Evolutionary conservation across 2,888 invertebrate genomes (phyloP).

Genomic region (Cephus pygmeus): DNA sequence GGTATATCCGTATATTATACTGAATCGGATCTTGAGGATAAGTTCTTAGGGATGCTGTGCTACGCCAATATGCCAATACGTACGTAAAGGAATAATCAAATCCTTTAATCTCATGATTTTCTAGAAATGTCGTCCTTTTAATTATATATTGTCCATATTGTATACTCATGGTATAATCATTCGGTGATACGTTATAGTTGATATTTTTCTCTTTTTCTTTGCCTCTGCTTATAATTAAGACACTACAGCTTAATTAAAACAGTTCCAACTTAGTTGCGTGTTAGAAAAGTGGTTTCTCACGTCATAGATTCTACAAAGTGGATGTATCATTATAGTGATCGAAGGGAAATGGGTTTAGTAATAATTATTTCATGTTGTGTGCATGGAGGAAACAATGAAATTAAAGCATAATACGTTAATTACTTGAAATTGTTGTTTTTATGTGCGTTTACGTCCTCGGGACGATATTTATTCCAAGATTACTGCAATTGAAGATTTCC

Average conservation of each 20-base stretch:
- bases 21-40: not conserved
- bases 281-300: not conserved
- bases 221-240: not conserved
- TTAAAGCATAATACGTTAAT: not conserved
- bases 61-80: not conserved
- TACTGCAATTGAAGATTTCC: not conserved
- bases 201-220: not conserved
- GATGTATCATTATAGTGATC: not conserved
- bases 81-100: not conserved
- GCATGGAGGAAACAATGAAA: not conserved
- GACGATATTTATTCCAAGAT: not conserved
- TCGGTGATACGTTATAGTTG: not conserved
- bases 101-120: not conserved
- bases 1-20: not conserved
- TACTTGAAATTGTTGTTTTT: not conserved
- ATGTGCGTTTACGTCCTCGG: not conserved
- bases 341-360: not conserved
- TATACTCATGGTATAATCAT: not conserved
- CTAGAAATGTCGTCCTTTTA: not conserved
- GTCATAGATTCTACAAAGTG: not conserved
- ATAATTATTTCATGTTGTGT: not conserved
- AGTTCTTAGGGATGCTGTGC: not conserved
- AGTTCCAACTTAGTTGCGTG: not conserved
- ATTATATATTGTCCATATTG: not conserved
- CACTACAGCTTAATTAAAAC: not conserved